Percentiles rank a stretch among this genome's conserved stretches.
Evolutionary conservation across 1,140 invertebrate species (phyloP).

Genomic region (Drosophila mayri): DNA sequence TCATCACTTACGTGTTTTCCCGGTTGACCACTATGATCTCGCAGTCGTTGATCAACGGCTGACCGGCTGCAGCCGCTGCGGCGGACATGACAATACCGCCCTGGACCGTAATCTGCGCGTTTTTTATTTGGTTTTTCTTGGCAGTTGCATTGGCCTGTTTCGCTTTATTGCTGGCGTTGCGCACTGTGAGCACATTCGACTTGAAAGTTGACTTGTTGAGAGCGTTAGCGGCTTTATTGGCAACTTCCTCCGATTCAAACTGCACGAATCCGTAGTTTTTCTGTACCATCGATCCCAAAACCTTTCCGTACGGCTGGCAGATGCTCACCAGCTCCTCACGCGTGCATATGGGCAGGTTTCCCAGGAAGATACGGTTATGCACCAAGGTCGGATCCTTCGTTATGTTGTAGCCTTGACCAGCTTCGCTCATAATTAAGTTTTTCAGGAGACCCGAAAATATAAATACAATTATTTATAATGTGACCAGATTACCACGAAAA

Average conservation of each 20-base stretch:
- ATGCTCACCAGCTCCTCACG: constrained; percentile 90
- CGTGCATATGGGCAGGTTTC: constrained; percentile 88
- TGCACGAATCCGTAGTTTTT: constrained; percentile 95
- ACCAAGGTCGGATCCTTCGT: constrained; percentile 88
- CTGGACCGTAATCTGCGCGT: constrained; percentile 45
- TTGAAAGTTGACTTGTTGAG: constrained; percentile 90
- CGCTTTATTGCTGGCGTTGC: constrained; percentile 85
- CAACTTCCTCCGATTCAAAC: constrained; percentile 90
- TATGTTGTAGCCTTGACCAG: constrained; percentile 50
- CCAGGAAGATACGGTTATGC: constrained; percentile 91
- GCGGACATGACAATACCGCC: constrained; percentile 61
- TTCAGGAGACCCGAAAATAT: neutral
- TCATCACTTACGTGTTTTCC: constrained; percentile 89
- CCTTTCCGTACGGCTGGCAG: constrained; percentile 90
- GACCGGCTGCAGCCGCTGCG: constrained; percentile 85
- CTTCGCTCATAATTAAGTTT: constrained; percentile 16
- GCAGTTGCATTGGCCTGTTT: constrained; percentile 53
- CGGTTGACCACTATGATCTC: constrained; percentile 95
- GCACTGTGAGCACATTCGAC: constrained; percentile 88
- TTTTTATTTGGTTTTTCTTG: constrained; percentile 12
- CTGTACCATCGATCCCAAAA: constrained; percentile 90
- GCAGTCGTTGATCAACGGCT: constrained; percentile 89
- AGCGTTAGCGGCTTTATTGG: constrained; percentile 89
- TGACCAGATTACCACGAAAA: constrained; percentile 6
- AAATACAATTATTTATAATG: neutral